These are phyloP conservation scores for Salvator merianae DNA, from an alignment of 2,113 vertebrate species.

Conservation along the genomic window DNA sequence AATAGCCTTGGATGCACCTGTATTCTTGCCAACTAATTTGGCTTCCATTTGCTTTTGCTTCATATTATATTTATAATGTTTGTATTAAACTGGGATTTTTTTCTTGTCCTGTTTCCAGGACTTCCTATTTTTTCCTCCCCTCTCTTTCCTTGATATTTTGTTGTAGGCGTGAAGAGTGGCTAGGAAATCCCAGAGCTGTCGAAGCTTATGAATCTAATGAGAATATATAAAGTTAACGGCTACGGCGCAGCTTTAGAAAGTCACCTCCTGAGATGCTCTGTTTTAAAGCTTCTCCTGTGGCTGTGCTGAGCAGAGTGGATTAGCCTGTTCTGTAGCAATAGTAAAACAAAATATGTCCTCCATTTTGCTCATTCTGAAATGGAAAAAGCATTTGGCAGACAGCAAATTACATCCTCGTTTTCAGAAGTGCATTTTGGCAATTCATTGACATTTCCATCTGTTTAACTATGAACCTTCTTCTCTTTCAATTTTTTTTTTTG, in stretches of 20 bases:
- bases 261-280: slow-evolving; percentile 51
- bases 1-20: slow-evolving; percentile 63
- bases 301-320: slow-evolving; percentile 48
- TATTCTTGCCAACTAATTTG: slow-evolving; percentile 69
- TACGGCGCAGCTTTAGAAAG: slow-evolving; percentile 56
- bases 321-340: slow-evolving; percentile 23
- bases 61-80: slow-evolving; percentile 80
- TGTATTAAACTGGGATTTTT: slow-evolving; percentile 65
- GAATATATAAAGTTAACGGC: slow-evolving; percentile 74
- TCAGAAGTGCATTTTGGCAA: slow-evolving; percentile 24
- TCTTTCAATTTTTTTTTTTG: background rate
- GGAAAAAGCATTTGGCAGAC: slow-evolving; percentile 4
- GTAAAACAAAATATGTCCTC: slow-evolving; percentile 23
- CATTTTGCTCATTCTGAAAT: slow-evolving; percentile 27
- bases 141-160: slow-evolving; percentile 66
- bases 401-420: slow-evolving; percentile 7
- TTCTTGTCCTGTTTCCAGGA: slow-evolving; percentile 75
- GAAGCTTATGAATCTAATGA: slow-evolving; percentile 70
- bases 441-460: slow-evolving; percentile 29
- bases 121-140: slow-evolving; percentile 64
- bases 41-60: slow-evolving; percentile 70
- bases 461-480: slow-evolving; percentile 45
- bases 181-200: slow-evolving; percentile 69
- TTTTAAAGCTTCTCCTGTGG: slow-evolving; percentile 49
- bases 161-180: slow-evolving; percentile 58